Evolutionary conservation across 2,888 invertebrate genomes (phyloP).

Genomic region (Polyommatus icarus): DNA sequence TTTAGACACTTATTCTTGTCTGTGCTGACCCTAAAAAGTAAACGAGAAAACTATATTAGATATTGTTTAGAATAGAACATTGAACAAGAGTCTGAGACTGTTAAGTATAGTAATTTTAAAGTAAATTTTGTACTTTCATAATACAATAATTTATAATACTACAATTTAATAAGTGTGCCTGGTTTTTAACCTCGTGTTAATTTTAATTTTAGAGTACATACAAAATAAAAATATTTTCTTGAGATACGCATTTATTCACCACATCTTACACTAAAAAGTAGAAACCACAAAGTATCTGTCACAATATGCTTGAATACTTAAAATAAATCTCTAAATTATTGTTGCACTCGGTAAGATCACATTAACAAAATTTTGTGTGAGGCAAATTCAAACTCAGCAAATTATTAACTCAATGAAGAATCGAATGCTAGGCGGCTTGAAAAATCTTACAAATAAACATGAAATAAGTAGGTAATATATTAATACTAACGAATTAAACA

Average conservation of each 20-base stretch:
- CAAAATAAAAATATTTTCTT: slow-evolving; percentile 33
- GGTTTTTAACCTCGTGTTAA: neutral
- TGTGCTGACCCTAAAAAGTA: neutral
- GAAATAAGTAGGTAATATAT: neutral
- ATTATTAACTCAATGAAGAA: neutral
- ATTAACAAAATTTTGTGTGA: neutral
- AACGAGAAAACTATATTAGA: neutral
- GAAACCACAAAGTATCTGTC: slow-evolving; percentile 32
- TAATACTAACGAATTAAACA: slow-evolving; percentile 22
- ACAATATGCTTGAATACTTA: slow-evolving; percentile 28
- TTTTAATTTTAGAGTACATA: neutral
- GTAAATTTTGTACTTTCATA: no score
- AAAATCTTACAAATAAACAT: slow-evolving; percentile 15
- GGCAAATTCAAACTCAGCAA: neutral
- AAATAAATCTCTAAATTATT: slow-evolving; percentile 15
- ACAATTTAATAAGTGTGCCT: neutral
- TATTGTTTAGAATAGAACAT: neutral
- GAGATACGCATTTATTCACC: slow-evolving; percentile 63
- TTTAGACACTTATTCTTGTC: neutral
- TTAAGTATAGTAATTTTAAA: neutral
- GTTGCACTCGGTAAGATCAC: neutral
- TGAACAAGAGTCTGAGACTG: neutral
- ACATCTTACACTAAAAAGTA: slow-evolving; percentile 37
- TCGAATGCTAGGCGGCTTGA: slow-evolving; percentile 20
- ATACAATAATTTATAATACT: no score